phyloP scores from a whole-genome alignment of 1,140 invertebrate genomes.

The Armadillidium nasatum region DNA sequence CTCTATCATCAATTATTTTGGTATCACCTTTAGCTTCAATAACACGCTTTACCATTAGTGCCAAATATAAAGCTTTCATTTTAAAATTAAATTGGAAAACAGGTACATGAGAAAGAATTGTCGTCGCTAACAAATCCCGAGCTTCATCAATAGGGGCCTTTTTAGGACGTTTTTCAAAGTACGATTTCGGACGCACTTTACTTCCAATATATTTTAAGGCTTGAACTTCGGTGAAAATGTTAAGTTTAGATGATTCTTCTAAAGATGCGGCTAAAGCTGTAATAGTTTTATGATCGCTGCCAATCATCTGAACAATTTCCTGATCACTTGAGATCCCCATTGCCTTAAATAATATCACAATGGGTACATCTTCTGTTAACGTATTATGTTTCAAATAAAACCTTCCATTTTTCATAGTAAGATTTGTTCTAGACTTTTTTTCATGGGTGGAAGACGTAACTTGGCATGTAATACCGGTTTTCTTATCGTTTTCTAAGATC shows the following conservation, averaged over 20 bases:
- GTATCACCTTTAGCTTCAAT: too few relatives aligned
- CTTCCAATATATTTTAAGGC: conserved; percentile 74
- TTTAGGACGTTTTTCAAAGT: conserved; percentile 50
- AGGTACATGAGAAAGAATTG: conserved; percentile 86
- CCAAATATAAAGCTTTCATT: conserved; percentile 71
- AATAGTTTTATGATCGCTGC: conserved; percentile 72
- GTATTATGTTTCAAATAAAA: conserved; percentile 94
- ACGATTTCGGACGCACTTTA: conserved; percentile 66
- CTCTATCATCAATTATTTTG: too few relatives aligned
- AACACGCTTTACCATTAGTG: conserved; percentile 83
- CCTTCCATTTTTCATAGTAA: conserved; percentile 81
- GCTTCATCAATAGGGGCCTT: conserved; percentile 70
- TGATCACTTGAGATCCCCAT: conserved; percentile 92
- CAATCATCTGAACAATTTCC: conserved; percentile 89
- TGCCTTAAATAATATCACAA: conserved; percentile 96
- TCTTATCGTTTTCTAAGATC: conserved; percentile 84
- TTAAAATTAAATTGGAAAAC: conserved; percentile 50
- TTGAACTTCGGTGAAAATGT: conserved; percentile 83
- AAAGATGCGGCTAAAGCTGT: conserved; percentile 79
- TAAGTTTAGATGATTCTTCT: too few relatives aligned
- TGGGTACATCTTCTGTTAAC: conserved; percentile 89
- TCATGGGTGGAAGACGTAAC: conserved; percentile 96
- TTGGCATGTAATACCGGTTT: conserved; percentile 82
- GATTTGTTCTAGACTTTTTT: conserved; percentile 90
- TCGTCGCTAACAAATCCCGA: conserved; percentile 77